Base-by-base conservation (phyloP, 2,113 vertebrate species). In the Myrmecobius fasciatus region DNA sequence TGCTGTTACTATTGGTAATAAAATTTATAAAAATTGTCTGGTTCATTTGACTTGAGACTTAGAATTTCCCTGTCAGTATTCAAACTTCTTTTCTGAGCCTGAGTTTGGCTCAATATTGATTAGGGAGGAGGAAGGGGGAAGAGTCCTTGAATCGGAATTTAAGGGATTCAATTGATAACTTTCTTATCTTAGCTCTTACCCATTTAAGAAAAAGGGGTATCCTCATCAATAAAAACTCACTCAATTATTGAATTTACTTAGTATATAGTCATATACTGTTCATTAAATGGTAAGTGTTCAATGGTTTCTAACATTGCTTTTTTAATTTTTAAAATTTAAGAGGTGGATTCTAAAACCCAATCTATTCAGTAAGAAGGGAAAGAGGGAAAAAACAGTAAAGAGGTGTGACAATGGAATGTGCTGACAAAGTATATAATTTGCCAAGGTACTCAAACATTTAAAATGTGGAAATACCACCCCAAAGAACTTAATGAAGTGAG, bases 1-100 rank as follows among this genome's bases (percentile, higher is more conserved):
- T 97, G 97, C 98, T 98, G 98, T 89, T 90, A 54, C 95, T 97
- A 97, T 95, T 98, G 92, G 95, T 98, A 99, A 98, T 98, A 98
- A 98, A 98, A 95, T 96, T 95, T 95, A 97, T 98, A 94, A 97
- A 98, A 97, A 95, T 46, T 94, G 92, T 22, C 92, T 89, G 93
- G 97, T 97, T 75, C 94, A 48, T 98, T 95, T 96, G 67, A 97
- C n/a, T 31, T 97, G 53, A 97, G 48, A 43, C 88, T 48, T 25
- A 67, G 93, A 51, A 54, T 43, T 12, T 36, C 93, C 43, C 26
- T 89, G 0, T 60, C 48, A 51, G 0, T 91, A 0, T 1, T 91
- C 17, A 26, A 8, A 53, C 24, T 8, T 1, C 14, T 36, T 89
- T 89, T 49, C 89, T 48, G 1, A 17, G 6, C 36, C 67, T 22